phyloP scores from a whole-genome alignment of 2,888 invertebrate genomes.

The Linyphia triangularis region DNA sequence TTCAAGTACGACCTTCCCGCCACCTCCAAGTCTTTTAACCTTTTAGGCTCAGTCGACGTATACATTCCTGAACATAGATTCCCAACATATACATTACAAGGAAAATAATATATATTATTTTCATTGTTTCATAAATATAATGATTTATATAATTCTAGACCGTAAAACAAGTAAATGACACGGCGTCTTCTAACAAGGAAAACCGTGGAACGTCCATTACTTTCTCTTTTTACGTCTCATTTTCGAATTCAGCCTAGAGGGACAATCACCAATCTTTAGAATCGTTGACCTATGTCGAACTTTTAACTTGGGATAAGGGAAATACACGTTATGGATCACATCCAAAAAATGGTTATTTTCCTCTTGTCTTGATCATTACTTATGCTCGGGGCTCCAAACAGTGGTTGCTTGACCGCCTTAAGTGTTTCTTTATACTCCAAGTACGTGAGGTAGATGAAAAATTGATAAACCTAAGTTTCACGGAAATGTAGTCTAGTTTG shows the following conservation, averaged over 20 bases:
- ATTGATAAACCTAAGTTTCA: background rate
- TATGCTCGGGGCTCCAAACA: background rate
- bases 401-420: constrained; percentile 60
- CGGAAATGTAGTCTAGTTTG: background rate
- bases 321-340: background rate
- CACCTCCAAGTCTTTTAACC: no score
- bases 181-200: background rate
- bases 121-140: background rate
- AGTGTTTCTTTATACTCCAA: constrained; percentile 14
- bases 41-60: no score
- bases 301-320: background rate
- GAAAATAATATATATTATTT: no score
- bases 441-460: constrained; percentile 16
- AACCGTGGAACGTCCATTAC: background rate
- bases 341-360: constrained; percentile 18
- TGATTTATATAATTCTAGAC: background rate
- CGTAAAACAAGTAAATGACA: background rate
- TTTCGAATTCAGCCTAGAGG: background rate
- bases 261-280: background rate
- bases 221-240: background rate
- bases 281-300: constrained; percentile 57
- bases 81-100: no score
- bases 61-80: no score
- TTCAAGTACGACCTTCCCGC: no score
- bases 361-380: background rate